Evolutionary conservation across 2,113 vertebrate genomes (phyloP).

Genomic region (Brachypodius melanocephalos): DNA sequence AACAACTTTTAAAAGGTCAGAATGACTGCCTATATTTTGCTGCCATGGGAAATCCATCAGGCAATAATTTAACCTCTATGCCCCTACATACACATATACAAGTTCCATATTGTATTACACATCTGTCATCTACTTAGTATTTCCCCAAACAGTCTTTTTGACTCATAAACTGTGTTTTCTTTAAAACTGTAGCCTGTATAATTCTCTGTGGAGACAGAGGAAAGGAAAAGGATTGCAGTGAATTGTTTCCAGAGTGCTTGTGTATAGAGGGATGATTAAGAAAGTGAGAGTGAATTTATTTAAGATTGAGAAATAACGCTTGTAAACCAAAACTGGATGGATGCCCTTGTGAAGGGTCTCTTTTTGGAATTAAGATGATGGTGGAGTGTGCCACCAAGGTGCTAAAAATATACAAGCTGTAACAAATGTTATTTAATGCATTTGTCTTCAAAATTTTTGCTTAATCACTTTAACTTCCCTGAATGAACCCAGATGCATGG

Average conservation of each 20-base stretch:
- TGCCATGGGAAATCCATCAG: neutral
- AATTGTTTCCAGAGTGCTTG: constrained; percentile 23
- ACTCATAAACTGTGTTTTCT: constrained; percentile 22
- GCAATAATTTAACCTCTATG: constrained; percentile 27
- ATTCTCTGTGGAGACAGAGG: constrained; percentile 4
- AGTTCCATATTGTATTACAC: constrained; percentile 18
- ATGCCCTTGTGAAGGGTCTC: neutral
- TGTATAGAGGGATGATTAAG: neutral
- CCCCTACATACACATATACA: neutral
- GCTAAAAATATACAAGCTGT: neutral
- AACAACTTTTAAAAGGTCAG: neutral
- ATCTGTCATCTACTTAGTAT: constrained; percentile 26
- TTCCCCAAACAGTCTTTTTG: constrained; percentile 19
- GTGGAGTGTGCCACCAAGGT: neutral
- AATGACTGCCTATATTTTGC: neutral
- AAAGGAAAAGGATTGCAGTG: neutral
- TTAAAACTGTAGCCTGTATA: neutral
- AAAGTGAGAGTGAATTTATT: neutral
- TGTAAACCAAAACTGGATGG: neutral
- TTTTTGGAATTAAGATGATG: neutral
- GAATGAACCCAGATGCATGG: neutral
- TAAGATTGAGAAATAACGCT: neutral
- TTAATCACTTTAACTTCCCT: neutral
- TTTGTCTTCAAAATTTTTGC: neutral
- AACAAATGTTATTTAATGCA: neutral